Evolutionary conservation across 2,888 invertebrate species (phyloP).

Genomic region (Rugalucina vietnamica): DNA sequence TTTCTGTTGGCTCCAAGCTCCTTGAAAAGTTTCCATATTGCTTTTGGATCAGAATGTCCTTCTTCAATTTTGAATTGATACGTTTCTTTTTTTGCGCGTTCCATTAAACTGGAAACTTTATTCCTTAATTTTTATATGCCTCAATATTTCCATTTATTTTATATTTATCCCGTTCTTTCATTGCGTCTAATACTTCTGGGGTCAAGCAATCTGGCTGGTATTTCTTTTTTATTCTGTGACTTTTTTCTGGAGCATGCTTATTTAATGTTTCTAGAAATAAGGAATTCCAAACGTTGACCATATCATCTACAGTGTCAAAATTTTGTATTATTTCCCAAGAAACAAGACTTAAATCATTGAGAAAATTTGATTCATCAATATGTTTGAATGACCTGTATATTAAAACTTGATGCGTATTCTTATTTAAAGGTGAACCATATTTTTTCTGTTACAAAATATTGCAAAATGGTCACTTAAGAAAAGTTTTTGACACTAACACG

Average conservation of each 20-base stretch:
- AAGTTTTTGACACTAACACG: neutral
- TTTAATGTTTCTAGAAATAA: neutral
- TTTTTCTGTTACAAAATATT: neutral
- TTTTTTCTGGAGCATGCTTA: neutral
- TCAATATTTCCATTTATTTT: neutral
- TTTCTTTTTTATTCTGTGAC: neutral
- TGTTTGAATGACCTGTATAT: neutral
- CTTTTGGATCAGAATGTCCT: neutral
- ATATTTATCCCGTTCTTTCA: slow-evolving; percentile 3
- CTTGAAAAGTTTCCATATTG: neutral
- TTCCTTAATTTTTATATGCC: neutral
- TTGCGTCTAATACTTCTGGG: neutral
- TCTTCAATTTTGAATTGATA: neutral
- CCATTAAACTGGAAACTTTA: neutral
- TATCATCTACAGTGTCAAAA: neutral
- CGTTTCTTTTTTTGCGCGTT: neutral
- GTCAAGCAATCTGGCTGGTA: neutral
- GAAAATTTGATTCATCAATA: neutral
- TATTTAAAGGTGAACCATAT: neutral
- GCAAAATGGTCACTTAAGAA: neutral
- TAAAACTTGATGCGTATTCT: neutral
- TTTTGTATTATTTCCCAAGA: neutral
- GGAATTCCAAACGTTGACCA: neutral
- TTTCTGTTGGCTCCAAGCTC: neutral
- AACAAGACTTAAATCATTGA: neutral